Evolutionary conservation across 2,113 vertebrate species (phyloP), one percentile per base, ranked within the genome.

Genomic region (Carlito syrichta): DNA sequence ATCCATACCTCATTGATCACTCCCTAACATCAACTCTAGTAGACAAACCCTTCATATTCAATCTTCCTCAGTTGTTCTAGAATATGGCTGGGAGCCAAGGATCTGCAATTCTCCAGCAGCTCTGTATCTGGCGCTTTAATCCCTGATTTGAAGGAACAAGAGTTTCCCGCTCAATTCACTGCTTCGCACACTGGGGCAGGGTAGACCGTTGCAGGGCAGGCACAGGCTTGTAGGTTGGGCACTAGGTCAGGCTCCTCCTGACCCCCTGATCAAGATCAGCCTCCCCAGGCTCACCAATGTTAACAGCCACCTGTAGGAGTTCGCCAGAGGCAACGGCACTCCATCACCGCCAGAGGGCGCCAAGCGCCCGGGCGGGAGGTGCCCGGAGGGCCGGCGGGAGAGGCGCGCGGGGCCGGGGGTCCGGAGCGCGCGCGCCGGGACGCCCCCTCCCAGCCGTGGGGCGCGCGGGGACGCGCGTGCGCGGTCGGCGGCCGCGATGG

Each of bases 341-440:
- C 58, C 38, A 13, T 3, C 12, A 88, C 95, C 94, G 62, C 95
- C 93, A 96, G 97, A 74, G 96, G 96, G 96, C 91, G 97, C 91
- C 48, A 19, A 25, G 45, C 81, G 16, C 84, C 13, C 8, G 30
- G 1, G 43, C 63, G 9, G 78, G 14, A 5, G 56, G 62, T 23
- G 12, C 56, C 50, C 25, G 2, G 25, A 50, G 48, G 11, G 58
- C 62, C 0, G 8, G 30, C 40, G 12, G 22, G 3, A 1, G 5
- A 22, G 40, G 22, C 17, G 63, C 30, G 32, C 38, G 0, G 11
- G 12, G 13, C 7, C 43, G 0, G 9, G n/a, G 19, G 71, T 35
- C 9, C 3, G 2, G 7, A 76, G 54, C 22, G 63, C 82, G 40
- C 48, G 25, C 30, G 63, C 66, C n/a, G 0, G 40, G 83, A n/a